Evolutionary conservation across 2,888 invertebrate genomes (phyloP).

Genomic region (Thereva nobilitata): DNA sequence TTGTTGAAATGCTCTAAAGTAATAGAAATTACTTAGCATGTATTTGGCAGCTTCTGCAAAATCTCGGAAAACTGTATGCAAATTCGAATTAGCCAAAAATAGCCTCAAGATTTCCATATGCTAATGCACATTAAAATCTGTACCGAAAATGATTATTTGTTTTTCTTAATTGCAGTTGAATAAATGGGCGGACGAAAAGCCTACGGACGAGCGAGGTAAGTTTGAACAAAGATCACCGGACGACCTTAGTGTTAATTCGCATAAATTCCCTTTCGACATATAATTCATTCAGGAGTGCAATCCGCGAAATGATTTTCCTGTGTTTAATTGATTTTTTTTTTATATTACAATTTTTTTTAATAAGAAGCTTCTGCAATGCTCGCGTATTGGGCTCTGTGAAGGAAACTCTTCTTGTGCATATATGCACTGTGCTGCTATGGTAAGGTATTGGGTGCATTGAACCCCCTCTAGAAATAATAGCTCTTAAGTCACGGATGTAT

Average conservation of each 20-base stretch:
- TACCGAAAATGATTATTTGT: slow-evolving; percentile 44
- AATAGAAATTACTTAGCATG: too few relatives aligned
- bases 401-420: background rate
- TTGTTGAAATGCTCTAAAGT: too few relatives aligned
- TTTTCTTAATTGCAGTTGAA: slow-evolving; percentile 72
- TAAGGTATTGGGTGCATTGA: slow-evolving; percentile 40
- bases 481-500: slow-evolving; percentile 45
- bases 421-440: slow-evolving; percentile 2
- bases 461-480: slow-evolving; percentile 42
- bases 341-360: too few relatives aligned
- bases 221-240: slow-evolving; percentile 10
- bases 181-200: slow-evolving; percentile 67
- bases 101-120: slow-evolving; percentile 5
- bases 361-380: too few relatives aligned
- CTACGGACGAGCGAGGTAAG: slow-evolving; percentile 53
- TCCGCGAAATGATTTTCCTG: too few relatives aligned
- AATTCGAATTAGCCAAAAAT: slow-evolving; percentile 4
- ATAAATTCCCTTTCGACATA: background rate
- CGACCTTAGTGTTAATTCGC: background rate
- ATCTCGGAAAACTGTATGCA: slow-evolving; percentile 3
- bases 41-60: background rate
- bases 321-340: too few relatives aligned
- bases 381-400: too few relatives aligned
- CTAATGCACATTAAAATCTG: slow-evolving; percentile 22
- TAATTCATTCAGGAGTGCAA: background rate